Conservation (phyloP, 2,113 vertebrate genomes). For the Caloenas nicobarica region DNA sequence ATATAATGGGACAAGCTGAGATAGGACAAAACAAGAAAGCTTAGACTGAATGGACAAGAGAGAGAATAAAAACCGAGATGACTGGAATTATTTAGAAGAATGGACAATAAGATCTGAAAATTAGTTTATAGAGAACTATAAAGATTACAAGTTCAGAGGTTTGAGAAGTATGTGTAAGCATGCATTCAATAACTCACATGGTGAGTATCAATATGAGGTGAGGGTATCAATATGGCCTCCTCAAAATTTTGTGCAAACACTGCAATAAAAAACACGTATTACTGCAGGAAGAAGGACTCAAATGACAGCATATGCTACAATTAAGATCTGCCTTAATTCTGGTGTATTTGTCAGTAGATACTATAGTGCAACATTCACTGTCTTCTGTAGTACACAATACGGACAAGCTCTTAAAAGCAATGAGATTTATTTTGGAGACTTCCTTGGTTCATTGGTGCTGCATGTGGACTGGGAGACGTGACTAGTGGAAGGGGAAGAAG, state of each 20-base stretch:
- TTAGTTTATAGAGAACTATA: not conserved
- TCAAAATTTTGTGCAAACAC: not conserved
- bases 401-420: not conserved
- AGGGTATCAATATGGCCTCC: not conserved
- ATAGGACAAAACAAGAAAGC: not conserved
- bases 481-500: not conserved
- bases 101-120: not conserved
- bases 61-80: not conserved
- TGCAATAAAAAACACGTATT: not conserved
- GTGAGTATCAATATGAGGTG: no score
- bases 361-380: not conserved
- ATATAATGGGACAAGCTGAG: not conserved
- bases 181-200: not conserved
- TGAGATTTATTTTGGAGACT: not conserved
- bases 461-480: not conserved
- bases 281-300: not conserved
- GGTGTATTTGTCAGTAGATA: not conserved
- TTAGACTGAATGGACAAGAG: not conserved
- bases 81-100: not conserved
- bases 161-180: not conserved
- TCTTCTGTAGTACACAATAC: not conserved
- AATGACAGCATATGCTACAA: not conserved
- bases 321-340: not conserved
- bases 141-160: not conserved
- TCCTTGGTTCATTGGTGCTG: not conserved